Evolutionary conservation across 30 jellyfish, hydroid and myxozoan species (phyloP), one percentile per base, ranked within the genome.

Genomic region (Sanderia malayensis): DNA sequence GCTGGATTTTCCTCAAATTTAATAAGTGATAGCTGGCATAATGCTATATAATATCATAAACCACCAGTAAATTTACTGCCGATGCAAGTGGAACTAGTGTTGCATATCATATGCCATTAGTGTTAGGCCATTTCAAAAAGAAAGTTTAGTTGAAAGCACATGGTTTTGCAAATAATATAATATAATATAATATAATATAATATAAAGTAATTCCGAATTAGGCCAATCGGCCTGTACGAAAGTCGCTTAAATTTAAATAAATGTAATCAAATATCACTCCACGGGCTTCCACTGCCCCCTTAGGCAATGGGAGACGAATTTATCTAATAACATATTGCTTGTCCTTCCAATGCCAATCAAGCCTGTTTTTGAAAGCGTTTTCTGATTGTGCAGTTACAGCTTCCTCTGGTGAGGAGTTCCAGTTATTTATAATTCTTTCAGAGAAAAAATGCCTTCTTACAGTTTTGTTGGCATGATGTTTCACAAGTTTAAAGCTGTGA

Each of bases 401-500:
- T 9, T 25, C 59, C 6, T 71, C 34, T 55, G 71, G 70, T 33
- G 52, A 47, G 32, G 84, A 71, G 84, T 71, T 71, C 84, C 84
- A 71, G 66, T 34, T 58, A 61, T 49, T 71, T 22, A 71, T 63
- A 44, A 55, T 65, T 49, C 84, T 58, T 22, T 71, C 84, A 28
- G 84, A 53, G 60, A 71, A 71, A 37, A 71, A 71, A 34, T 47
- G 70, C 20, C 60, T 41, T 55, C 74, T 26, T 1, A 70, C 71
- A 29, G 27, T 27, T 49, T 58, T 44, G 58, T 31, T 71, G 75
- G 59, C 8, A 49, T 61, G 70, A 47, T 71, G 71, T 63, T 71
- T 71, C 44, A 52, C 74, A 71, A 71, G 74, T 71, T 58, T 71
- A 28, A 71, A 33, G 25, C 73, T 32, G 84, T 71, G 84, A 71